These are phyloP conservation scores for Drusus annulatus DNA, from an alignment of 1,140 invertebrate genomes.

Conservation along the genomic window DNA sequence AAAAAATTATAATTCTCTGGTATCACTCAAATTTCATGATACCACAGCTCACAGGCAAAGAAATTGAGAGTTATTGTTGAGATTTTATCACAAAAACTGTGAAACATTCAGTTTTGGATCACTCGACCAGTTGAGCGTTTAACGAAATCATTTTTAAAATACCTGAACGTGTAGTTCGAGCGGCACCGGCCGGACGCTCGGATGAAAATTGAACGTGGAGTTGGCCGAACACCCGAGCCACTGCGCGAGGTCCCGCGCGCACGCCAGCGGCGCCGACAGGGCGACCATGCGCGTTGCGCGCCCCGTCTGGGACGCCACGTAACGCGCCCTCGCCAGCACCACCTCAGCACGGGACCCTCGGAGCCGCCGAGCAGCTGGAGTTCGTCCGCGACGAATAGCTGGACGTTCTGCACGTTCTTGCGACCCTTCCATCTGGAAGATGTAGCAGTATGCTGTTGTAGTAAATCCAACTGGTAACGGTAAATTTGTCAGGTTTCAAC, in stretches of 20 bases:
- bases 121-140: too few relatives aligned
- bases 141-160: not conserved
- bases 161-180: constrained; percentile 94
- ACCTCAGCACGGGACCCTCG: constrained; percentile 96
- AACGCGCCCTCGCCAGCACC: constrained; percentile 97
- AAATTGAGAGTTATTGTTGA: too few relatives aligned
- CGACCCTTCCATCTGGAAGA: constrained; percentile 94
- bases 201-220: constrained; percentile 98
- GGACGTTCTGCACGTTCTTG: constrained; percentile 98
- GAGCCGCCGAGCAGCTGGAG: constrained; percentile 93
- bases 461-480: too few relatives aligned
- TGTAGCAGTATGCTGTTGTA: too few relatives aligned
- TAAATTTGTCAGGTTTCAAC: too few relatives aligned
- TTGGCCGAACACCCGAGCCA: constrained; percentile 97
- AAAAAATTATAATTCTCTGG: too few relatives aligned
- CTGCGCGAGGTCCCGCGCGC: constrained; percentile 95
- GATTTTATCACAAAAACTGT: too few relatives aligned
- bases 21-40: too few relatives aligned
- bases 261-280: constrained; percentile 93
- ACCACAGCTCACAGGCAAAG: too few relatives aligned
- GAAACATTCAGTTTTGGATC: too few relatives aligned
- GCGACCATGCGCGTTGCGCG: constrained; percentile 86
- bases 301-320: constrained; percentile 96
- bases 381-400: constrained; percentile 98
- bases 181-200: constrained; percentile 95